Evolutionary conservation across 2,888 invertebrate genomes (phyloP), one percentile per base, ranked within the genome.

Genomic region (Chymomyza fuscimana): DNA sequence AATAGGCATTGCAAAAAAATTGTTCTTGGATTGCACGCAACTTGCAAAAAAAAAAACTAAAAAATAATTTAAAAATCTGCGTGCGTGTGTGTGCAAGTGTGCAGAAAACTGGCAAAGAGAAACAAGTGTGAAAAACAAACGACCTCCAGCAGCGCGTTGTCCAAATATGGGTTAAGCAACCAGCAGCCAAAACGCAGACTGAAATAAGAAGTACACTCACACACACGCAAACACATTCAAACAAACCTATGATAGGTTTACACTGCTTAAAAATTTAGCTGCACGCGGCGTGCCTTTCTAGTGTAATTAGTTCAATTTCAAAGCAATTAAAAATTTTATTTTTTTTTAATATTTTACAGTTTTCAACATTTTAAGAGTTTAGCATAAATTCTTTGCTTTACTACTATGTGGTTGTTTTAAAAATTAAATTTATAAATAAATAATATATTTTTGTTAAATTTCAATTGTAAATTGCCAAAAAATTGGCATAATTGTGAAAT

Each of bases 51-150:
- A 58, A 63, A 60, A 25, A 9, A 32, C 9, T 5, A 62, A 58
- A 52, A 36, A 36, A 36, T 25, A 25, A 25, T 25, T 25, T 32
- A 32, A 32, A 32, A 32, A 16, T 51, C 54, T 65, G 60, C 1
- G 32, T 67, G 16, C 40, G 59, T 64, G 54, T 65, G 67, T 66
- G 60, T 69, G 54, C 74, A 61, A 67, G 76, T 77, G 75, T 86
- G 70, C 56, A 67, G 61, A 36, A 54, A 29, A 16, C 32, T 10
- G 9, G 50, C 65, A 65, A 15, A 25, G 10, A 51, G 52, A 69
- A 82, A 75, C 87, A 87, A 88, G 88, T 87, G 88, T 86, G 83
- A 86, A 85, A 78, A 87, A 80, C 80, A 79, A 82, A 79, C 87
- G 85, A 85, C 85, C 88, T 86, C 82, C 82, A 82, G 86, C 86